Percentiles rank a stretch among this genome's conserved stretches.
phyloP scores from a whole-genome alignment of 1,140 invertebrate genomes.

The Triops cancriformis region DNA sequence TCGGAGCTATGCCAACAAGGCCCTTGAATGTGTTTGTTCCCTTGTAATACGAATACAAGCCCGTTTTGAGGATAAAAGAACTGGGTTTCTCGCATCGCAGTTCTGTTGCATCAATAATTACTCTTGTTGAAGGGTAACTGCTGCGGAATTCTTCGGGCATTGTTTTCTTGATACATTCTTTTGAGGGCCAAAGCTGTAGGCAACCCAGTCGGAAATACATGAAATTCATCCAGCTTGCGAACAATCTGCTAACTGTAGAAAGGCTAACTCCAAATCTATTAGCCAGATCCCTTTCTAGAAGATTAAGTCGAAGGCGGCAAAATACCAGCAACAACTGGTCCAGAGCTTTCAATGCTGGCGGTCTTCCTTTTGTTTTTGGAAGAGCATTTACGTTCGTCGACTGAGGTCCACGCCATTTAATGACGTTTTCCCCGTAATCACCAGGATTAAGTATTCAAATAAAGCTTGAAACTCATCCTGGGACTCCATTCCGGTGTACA shows the following conservation, averaged over 20 bases:
- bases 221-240: constrained; percentile 15
- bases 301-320: constrained; percentile 11
- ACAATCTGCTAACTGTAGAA: neutral
- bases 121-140: constrained; percentile 15
- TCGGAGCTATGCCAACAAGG: constrained; percentile 14
- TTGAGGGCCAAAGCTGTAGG: constrained; percentile 19
- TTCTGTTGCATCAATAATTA: constrained; percentile 17
- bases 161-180: constrained; percentile 13
- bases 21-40: constrained; percentile 16
- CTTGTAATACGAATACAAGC: constrained; percentile 20
- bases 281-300: neutral
- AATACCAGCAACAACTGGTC: constrained; percentile 14
- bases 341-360: neutral
- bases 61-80: constrained; percentile 2
- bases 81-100: constrained; percentile 18
- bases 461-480: neutral
- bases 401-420: constrained; percentile 1
- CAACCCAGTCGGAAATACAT: constrained; percentile 17
- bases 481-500: too few species aligned
- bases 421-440: constrained; percentile 4
- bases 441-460: constrained; percentile 14
- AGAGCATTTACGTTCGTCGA: too few species aligned
- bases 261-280: constrained; percentile 16
- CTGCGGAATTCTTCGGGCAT: neutral
- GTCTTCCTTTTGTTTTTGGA: too few species aligned